Percentiles rank a stretch among this genome's conserved stretches.
Evolutionary conservation across 1,140 invertebrate genomes (phyloP).

Genomic region (Araneus ventricosus): DNA sequence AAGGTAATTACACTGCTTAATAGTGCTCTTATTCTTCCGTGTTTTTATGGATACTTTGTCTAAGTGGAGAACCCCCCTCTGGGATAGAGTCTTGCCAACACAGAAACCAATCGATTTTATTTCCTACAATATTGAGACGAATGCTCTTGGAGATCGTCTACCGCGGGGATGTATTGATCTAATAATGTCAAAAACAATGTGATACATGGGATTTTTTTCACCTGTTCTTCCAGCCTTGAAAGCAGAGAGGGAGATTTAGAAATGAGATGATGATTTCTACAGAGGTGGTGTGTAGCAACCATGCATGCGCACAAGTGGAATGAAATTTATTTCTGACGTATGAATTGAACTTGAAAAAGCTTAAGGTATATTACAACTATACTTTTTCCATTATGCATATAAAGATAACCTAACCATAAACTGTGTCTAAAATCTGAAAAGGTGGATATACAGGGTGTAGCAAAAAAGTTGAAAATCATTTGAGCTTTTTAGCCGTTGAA

Average conservation of each 20-base stretch:
- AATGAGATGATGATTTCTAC: slow-evolving; percentile 45
- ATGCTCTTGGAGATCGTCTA: slow-evolving; percentile 36
- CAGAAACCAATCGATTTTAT: slow-evolving; percentile 69
- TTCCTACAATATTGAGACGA: slow-evolving; percentile 62
- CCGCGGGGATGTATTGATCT: slow-evolving; percentile 61
- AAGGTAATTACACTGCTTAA: slow-evolving; percentile 67
- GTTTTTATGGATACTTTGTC: slow-evolving; percentile 60
- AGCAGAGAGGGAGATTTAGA: not conserved
- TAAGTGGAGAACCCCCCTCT: slow-evolving; percentile 34
- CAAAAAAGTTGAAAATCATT: too few relatives aligned
- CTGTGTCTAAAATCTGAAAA: too few relatives aligned
- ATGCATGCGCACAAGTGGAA: too few relatives aligned
- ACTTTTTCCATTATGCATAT: too few relatives aligned
- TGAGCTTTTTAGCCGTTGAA: too few relatives aligned
- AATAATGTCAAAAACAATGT: slow-evolving; percentile 70
- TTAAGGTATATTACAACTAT: too few relatives aligned
- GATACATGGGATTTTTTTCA: slow-evolving; percentile 71
- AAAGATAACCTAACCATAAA: too few relatives aligned
- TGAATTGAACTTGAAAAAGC: too few relatives aligned
- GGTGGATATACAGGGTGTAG: too few relatives aligned
- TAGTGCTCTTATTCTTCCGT: slow-evolving; percentile 28
- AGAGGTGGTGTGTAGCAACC: too few relatives aligned
- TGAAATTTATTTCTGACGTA: too few relatives aligned
- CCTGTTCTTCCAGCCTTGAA: slow-evolving; percentile 52
- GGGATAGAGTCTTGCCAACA: slow-evolving; percentile 59